Base-by-base conservation (phyloP, 2,888 invertebrate genomes). In the Bhutanitis thaidina region DNA sequence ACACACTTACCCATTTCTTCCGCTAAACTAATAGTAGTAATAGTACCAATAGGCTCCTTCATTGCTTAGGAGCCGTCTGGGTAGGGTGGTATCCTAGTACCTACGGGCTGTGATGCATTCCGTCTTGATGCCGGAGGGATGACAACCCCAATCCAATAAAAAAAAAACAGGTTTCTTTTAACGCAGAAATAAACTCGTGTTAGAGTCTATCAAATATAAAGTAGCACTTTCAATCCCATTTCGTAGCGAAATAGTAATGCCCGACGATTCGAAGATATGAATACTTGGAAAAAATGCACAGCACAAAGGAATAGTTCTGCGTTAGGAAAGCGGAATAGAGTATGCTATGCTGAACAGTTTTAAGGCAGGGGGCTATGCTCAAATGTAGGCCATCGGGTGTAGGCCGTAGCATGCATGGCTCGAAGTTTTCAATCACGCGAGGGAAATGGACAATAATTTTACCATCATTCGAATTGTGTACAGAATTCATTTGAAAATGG, bases 331-430 rank as follows among this genome's bases (percentile, higher is more conserved):
- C 49, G 40, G 45, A 45, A 53, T 48, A 50, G 38, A 43, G 32
- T 43, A 49, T 49, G 38, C 44, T 10, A 35, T 12, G 37, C 20
- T 20, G 36, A 16, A 14, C 29, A n/a, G n/a, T n/a, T n/a, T n/a
- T 27, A 35, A 48, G 35, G 43, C 30, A 45, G 27, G 40, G 52
- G 40, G 53, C 49, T 53, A 53, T 56, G 56, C 53, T 48, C 43
- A 54, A 55, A 60, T 54, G 56, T 59, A 59, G 59, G 56, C 44
- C 60, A 49, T 48, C 49, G 54, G 43, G 39, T 43, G 49, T 46
- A n/a, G 13, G 39, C 29, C 39, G 15, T 27, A 38, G 40, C 46
- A 30, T 32, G 53, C 47, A 50, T 36, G 40, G 40, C 34, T 44
- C 40, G 27, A 37, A 14, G 27, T 46, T 43, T 32, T n/a, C 37